Percentiles rank a stretch among this genome's conserved stretches.
phyloP scores from a whole-genome alignment of 2,888 invertebrate genomes.

The Tenthredo notha region DNA sequence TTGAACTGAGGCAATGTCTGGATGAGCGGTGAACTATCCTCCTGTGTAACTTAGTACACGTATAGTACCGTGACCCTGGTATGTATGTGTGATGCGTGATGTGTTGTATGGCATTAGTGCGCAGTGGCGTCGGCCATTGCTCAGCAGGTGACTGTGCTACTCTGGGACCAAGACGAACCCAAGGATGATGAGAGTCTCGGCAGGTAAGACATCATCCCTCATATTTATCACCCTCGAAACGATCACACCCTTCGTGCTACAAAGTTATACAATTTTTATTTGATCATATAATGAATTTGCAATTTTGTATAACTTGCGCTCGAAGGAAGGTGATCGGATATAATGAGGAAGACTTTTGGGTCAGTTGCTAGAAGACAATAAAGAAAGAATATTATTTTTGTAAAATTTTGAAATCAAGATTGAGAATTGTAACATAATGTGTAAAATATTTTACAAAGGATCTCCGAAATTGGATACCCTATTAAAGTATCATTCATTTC shows the following conservation, averaged over 20 bases:
- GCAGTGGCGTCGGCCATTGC: slow-evolving; percentile 81
- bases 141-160: slow-evolving; percentile 87
- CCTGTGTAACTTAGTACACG: slow-evolving; percentile 25
- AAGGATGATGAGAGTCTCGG: slow-evolving; percentile 93
- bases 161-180: slow-evolving; percentile 93
- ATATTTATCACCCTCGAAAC: neutral
- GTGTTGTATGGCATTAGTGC: slow-evolving; percentile 77
- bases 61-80: slow-evolving; percentile 51
- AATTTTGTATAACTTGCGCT: neutral
- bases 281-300: neutral
- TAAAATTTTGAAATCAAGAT: neutral
- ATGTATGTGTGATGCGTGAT: slow-evolving; percentile 72
- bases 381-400: neutral
- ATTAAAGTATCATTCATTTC: neutral
- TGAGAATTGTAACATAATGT: neutral
- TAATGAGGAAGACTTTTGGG: neutral
- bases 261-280: neutral
- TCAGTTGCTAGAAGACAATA: neutral
- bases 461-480: neutral
- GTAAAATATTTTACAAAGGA: neutral
- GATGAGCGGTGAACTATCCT: neutral
- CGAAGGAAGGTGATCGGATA: neutral
- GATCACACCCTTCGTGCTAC: neutral
- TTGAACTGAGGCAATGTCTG: neutral
- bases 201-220: slow-evolving; percentile 83